Evolutionary conservation across 2,888 invertebrate species (phyloP).

Genomic region (Drosophila pseudotalamancana): DNA sequence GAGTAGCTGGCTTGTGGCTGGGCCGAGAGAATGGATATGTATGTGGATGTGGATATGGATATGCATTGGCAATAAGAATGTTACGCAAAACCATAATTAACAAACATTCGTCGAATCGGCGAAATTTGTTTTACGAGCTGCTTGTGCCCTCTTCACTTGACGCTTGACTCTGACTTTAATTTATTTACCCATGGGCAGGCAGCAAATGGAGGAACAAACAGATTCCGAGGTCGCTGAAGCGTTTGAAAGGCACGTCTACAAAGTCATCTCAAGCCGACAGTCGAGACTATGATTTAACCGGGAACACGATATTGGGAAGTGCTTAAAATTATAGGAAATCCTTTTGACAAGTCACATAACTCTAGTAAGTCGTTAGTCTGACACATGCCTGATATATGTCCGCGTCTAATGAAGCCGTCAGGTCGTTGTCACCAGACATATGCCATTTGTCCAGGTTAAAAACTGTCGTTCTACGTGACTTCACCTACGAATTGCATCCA

Average conservation of each 20-base stretch:
- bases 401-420: constrained; percentile 78
- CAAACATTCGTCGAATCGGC: constrained; percentile 66
- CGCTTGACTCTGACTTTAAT: constrained; percentile 54
- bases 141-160: constrained; percentile 25
- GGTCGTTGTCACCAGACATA: constrained; percentile 74
- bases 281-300: constrained; percentile 53
- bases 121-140: constrained; percentile 68
- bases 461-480: constrained; percentile 82
- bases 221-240: constrained; percentile 1
- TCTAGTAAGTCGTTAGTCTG: constrained; percentile 53
- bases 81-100: constrained; percentile 78
- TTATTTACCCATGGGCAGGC: constrained; percentile 57
- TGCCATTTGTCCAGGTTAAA: constrained; percentile 64
- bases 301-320: constrained; percentile 50
- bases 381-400: constrained; percentile 67
- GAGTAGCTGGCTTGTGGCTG: constrained; percentile 38
- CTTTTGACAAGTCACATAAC: constrained; percentile 72
- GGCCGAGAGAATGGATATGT: too few species aligned
- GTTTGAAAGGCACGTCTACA: constrained; percentile 27
- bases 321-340: constrained; percentile 70
- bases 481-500: constrained; percentile 71
- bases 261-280: constrained; percentile 12
- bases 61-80: constrained; percentile 43
- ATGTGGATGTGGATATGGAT: too few species aligned
- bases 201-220: constrained; percentile 2